Base-by-base conservation (phyloP, 1,140 invertebrate species). In the Rhagoletis zephyria region DNA sequence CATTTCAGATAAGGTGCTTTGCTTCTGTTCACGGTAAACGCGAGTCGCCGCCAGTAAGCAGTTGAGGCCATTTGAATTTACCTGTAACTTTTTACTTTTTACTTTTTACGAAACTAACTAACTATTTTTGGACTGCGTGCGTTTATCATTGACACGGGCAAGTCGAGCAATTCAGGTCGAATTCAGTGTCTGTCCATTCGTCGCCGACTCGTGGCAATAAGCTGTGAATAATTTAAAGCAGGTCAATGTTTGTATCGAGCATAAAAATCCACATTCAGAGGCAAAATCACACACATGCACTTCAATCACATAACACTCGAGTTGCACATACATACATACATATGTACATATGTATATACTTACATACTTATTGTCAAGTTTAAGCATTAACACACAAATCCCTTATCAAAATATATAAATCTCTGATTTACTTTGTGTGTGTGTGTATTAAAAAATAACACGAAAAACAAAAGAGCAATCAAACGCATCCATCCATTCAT, bases 1-100 rank as follows among this genome's bases (percentile, higher is more conserved):
- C 86, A 87, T 87, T 67, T 45, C 63, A 87, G 86, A 87, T 87
- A 87, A 87, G 86, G 86, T 70, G 63, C 61, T 42, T 48, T 48
- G 86, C 86, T 85, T 85, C 60, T 61, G 56, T 85, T 63, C 85
- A 81, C 74, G 74, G 74, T 81, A 81, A 81, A 81, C 74, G 74
- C 48, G 74, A 81, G 70, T 30, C 74, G 74, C 30, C 30, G 30
- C 48, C 74, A 51, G 74, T 81, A 19, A 81, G n/a, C 74, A 30
- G 74, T 81, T 81, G 42, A 81, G 51, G 48, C 74, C 74, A 81
- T 81, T 81, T 81, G 56, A 81, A 81, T 81, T 81, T 81, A 81
- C 56, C 48, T 81, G 74, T 81, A 56, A 81, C 74, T 56, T 81
- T 56, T 81, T 77, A 51, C 30, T 30, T 30, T 30, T 30, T 30